Evolutionary conservation across 1,140 invertebrate genomes (phyloP), one percentile per base, ranked within the genome.

Genomic region (Thalassaphorura encarpata): DNA sequence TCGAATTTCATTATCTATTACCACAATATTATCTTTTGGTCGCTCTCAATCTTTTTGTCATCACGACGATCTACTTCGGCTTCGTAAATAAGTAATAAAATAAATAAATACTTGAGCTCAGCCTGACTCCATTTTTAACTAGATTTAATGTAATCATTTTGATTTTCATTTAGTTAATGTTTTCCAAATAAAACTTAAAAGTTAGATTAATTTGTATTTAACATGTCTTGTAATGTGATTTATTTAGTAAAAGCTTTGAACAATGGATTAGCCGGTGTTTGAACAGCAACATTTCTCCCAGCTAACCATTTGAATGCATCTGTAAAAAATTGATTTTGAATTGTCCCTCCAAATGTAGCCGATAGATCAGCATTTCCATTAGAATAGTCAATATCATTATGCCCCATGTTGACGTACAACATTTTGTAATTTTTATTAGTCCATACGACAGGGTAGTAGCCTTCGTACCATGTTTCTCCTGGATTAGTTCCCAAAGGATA

Each of bases 381-480:
- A 11, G 42, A 6, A 16, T 60, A 60, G 54, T 60, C 58, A 18
- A 60, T 60, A 48, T 60, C 58, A 52, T 60, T 56, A 40, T 60
- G 58, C 13, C 58, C 58, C 53, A 60, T 50, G 42, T 59, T 59
- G 39, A 49, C 31, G 36, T 59, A 59, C 3, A 59, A 27, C 58
- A 60, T 60, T 3, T 23, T 51, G 52, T 60, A 60, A 16, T 56
- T 51, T 43, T 41, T 43, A 26, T 60, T 60, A 1, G 47, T 39
- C 58, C 58, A 60, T 2, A 53, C 58, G 26, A 60, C 42, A 0
- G 58, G 58, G 31, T 60, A 60, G 29, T 60, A 56, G 0, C 58
- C 58, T n/a, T 26, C 26, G 21, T 52, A 52, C 58, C 58, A 60
- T n/a, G 41, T 56, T 52, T 56, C 53, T 23, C 42, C 19, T 18